Conservation (phyloP, 2,888 invertebrate genomes). For the Aethes cnicana region DNA sequence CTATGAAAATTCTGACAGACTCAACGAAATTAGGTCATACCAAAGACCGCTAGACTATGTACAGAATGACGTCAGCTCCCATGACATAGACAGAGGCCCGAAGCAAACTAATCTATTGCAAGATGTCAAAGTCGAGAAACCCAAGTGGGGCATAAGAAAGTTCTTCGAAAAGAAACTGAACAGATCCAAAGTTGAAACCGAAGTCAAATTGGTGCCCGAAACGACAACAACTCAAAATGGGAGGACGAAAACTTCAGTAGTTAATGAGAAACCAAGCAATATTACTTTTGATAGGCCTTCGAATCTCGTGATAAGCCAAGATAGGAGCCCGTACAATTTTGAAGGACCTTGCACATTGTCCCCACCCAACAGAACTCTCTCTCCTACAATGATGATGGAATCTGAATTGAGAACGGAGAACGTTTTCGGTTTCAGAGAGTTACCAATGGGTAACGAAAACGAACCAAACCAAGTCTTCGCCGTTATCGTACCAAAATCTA, state of each 20-base stretch:
- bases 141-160: conserved; percentile 67
- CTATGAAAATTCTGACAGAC: conserved; percentile 54
- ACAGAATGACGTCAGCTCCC: conserved; percentile 86
- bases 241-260: conserved; percentile 55
- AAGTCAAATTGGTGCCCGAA: conserved; percentile 79
- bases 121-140: conserved; percentile 61
- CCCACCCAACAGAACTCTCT: conserved; percentile 73
- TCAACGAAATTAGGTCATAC: conserved; percentile 66
- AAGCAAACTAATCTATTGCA: conserved; percentile 73
- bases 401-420: conserved; percentile 61
- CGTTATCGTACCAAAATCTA: conserved; percentile 74
- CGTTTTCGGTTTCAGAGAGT: conserved; percentile 70
- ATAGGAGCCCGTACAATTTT: conserved; percentile 51
- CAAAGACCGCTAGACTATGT: conserved; percentile 84
- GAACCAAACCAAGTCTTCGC: conserved; percentile 72
- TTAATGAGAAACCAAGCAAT: conserved; percentile 61
- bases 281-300: conserved; percentile 57
- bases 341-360: conserved; percentile 72
- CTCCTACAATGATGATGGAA: conserved; percentile 71
- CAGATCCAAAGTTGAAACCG: conserved; percentile 71
- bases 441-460: conserved; percentile 54
- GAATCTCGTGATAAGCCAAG: conserved; percentile 58
- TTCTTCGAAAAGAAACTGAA: conserved; percentile 67
- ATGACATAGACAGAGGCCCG: conserved; percentile 57
- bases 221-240: conserved; percentile 41